Percentiles rank a stretch among this genome's conserved stretches.
phyloP scores from a whole-genome alignment of 2,797 vertebrate species.

The Danio kyathit region DNA sequence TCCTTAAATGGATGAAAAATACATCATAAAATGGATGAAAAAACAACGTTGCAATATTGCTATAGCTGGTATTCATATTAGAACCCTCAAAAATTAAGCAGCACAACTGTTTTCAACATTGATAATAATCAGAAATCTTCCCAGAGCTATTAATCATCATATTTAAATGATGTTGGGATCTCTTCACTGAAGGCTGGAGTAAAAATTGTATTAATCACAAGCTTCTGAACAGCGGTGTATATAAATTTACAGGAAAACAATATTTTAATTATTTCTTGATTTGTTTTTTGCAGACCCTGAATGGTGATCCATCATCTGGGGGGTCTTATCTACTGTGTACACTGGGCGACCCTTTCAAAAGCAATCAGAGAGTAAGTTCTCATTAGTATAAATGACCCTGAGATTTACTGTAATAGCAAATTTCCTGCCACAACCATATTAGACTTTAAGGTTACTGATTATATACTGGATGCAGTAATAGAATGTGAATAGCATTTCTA shows the following conservation, averaged over 20 bases:
- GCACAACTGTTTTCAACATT: neutral
- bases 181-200: neutral
- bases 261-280: neutral
- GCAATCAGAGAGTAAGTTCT: conserved; percentile 75
- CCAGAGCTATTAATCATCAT: too few relatives aligned
- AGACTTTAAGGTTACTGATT: neutral
- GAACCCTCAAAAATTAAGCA: neutral
- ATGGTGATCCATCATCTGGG: conserved; percentile 56
- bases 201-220: neutral
- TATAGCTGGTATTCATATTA: too few relatives aligned
- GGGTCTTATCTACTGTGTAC: conserved; percentile 78
- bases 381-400: neutral
- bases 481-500: neutral
- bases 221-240: neutral
- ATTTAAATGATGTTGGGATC: too few relatives aligned
- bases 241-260: neutral
- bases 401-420: neutral
- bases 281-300: conserved; percentile 12
- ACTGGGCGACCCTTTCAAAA: conserved; percentile 89
- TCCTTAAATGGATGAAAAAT: too few relatives aligned
- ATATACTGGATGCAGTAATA: neutral
- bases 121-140: neutral
- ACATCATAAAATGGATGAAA: too few relatives aligned
- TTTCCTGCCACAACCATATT: neutral
- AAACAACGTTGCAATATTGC: too few relatives aligned